These are phyloP conservation scores for Pristiophorus japonicus DNA, from an alignment of 2,113 vertebrate species.

Conservation along the genomic window DNA sequence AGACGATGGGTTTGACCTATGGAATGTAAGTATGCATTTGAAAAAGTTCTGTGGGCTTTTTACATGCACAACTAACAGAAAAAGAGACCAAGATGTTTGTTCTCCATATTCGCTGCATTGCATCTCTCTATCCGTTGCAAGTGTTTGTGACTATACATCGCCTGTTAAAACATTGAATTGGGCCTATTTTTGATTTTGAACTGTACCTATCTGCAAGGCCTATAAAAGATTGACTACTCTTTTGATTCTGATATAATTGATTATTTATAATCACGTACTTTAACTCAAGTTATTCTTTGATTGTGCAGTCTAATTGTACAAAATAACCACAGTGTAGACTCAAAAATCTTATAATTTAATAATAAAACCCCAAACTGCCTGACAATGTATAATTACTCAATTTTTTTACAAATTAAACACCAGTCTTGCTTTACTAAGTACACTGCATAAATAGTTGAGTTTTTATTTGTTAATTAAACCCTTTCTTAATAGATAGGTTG, in stretches of 20 bases:
- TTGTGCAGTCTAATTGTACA: not conserved
- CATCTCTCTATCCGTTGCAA: not conserved
- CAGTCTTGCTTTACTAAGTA: not conserved
- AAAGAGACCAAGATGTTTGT: not conserved
- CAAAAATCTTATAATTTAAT: not conserved
- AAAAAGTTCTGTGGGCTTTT: not conserved
- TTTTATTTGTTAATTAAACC: not conserved
- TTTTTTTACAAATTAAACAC: not conserved
- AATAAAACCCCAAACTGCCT: not conserved
- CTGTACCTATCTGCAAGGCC: not conserved
- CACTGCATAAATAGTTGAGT: not conserved
- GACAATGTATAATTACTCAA: not conserved
- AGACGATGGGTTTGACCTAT: conserved; percentile 37
- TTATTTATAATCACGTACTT: not conserved
- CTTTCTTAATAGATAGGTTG: not conserved
- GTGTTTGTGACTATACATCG: not conserved
- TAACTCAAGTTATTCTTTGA: too few species aligned
- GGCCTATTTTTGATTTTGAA: not conserved
- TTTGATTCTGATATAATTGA: not conserved
- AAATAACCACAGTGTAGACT: not conserved
- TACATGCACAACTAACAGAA: too few species aligned
- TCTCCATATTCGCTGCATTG: not conserved
- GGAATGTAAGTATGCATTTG: conserved; percentile 37
- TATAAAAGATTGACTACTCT: not conserved
- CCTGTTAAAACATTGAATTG: not conserved